Percentiles rank a stretch among this genome's conserved stretches.
Conservation (phyloP, 2,888 invertebrate genomes). For the Cylindroiulus punctatus region DNA sequence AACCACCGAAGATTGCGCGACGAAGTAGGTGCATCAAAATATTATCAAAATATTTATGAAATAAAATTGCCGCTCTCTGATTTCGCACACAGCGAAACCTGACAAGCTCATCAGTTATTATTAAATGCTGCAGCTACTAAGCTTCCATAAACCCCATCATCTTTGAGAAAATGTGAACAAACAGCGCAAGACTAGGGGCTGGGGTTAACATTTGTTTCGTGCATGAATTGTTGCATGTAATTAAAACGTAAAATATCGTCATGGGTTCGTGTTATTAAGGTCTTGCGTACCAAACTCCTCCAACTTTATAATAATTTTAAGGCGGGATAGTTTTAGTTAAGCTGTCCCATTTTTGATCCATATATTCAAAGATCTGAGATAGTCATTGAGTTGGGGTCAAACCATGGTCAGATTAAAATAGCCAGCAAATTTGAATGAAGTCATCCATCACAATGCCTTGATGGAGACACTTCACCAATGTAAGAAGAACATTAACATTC, state of each 20-base stretch:
- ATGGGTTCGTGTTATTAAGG: neutral
- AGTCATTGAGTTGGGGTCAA: neutral
- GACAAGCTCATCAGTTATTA: neutral
- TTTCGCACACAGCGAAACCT: neutral
- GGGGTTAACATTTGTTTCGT: neutral
- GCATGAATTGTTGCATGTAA: neutral
- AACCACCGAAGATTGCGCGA: neutral
- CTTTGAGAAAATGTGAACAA: neutral
- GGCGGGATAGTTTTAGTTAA: too few relatives aligned
- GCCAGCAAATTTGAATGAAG: neutral
- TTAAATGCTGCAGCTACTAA: neutral
- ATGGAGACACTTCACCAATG: neutral
- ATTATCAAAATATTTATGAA: neutral
- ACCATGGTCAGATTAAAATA: neutral
- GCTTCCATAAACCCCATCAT: constrained; percentile 6
- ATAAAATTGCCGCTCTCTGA: neutral
- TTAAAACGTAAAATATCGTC: neutral
- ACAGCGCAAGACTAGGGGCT: neutral
- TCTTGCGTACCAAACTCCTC: neutral
- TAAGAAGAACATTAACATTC: neutral
- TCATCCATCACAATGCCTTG: neutral
- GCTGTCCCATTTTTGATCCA: too few relatives aligned
- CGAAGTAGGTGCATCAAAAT: neutral
- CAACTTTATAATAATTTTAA: too few relatives aligned
- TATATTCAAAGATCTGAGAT: too few relatives aligned